Conservation (phyloP, 1,140 invertebrate species). For the Drosophila serrata region DNA sequence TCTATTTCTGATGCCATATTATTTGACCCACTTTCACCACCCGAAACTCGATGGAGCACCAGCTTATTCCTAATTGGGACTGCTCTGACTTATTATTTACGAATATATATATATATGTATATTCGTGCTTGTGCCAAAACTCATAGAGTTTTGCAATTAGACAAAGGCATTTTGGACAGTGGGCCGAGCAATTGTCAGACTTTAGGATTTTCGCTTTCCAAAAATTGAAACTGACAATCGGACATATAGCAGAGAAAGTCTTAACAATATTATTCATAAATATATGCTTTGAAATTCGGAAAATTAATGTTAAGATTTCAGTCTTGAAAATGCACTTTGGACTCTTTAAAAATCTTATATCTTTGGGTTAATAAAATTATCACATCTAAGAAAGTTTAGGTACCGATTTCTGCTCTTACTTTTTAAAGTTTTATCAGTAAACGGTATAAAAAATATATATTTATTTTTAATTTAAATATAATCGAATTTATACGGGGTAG, state of each 20-base stretch:
- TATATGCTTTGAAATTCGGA: background rate
- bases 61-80: conserved; percentile 73
- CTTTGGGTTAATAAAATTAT: too few species aligned
- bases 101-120: conserved; percentile 59
- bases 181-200: conserved; percentile 31
- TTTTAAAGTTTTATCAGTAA: too few species aligned
- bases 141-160: conserved; percentile 62
- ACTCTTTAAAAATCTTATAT: background rate
- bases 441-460: too few species aligned
- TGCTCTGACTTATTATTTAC: conserved; percentile 43
- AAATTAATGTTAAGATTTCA: background rate
- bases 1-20: conserved; percentile 61
- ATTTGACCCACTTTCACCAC: conserved; percentile 75
- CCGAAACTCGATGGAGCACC: conserved; percentile 23
- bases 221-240: conserved; percentile 24
- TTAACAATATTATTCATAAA: background rate
- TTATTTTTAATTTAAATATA: too few species aligned
- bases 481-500: too few species aligned
- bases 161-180: conserved; percentile 44
- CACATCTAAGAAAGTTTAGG: too few species aligned
- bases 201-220: conserved; percentile 40
- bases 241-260: conserved; percentile 30
- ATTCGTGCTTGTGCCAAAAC: conserved; percentile 41
- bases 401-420: too few species aligned
- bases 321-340: rapidly evolving